Evolutionary conservation across 92 coral and sea anemone genomes (phyloP).

Genomic region (Pocillopora grandis): DNA sequence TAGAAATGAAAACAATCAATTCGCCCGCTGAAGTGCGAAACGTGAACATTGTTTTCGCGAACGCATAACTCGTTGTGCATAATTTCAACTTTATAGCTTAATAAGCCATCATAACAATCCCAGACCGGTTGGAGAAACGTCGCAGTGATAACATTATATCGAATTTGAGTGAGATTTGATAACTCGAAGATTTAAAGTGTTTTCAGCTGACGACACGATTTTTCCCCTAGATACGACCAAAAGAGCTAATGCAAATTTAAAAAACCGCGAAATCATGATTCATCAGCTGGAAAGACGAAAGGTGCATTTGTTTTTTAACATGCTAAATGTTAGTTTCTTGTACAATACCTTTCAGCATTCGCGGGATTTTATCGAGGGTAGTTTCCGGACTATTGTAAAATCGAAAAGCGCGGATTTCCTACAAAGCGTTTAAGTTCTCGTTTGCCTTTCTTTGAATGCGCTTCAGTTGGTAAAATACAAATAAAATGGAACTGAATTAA

Average conservation of each 20-base stretch:
- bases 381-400: neutral
- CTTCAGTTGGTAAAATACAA: constrained; percentile 45
- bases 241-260: constrained; percentile 19
- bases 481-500: constrained; percentile 42
- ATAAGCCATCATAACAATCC: constrained; percentile 31
- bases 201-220: constrained; percentile 27
- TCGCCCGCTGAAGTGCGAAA: constrained; percentile 16
- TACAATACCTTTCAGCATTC: neutral
- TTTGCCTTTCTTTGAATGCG: constrained; percentile 35
- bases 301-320: constrained; percentile 5
- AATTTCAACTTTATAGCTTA: constrained; percentile 25
- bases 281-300: constrained; percentile 23
- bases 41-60: constrained; percentile 16
- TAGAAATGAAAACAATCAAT: constrained; percentile 13
- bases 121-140: neutral
- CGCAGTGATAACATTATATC: constrained; percentile 1
- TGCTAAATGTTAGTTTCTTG: constrained; percentile 14
- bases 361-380: constrained; percentile 3
- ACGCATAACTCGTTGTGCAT: constrained; percentile 17
- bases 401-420: constrained; percentile 1
- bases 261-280: constrained; percentile 24
- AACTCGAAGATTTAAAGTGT: constrained; percentile 25
- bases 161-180: constrained; percentile 30
- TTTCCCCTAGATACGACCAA: constrained; percentile 19
- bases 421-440: constrained; percentile 39